Evolutionary conservation across 2,113 vertebrate genomes (phyloP).

Genomic region (Etheostoma spectabile): DNA sequence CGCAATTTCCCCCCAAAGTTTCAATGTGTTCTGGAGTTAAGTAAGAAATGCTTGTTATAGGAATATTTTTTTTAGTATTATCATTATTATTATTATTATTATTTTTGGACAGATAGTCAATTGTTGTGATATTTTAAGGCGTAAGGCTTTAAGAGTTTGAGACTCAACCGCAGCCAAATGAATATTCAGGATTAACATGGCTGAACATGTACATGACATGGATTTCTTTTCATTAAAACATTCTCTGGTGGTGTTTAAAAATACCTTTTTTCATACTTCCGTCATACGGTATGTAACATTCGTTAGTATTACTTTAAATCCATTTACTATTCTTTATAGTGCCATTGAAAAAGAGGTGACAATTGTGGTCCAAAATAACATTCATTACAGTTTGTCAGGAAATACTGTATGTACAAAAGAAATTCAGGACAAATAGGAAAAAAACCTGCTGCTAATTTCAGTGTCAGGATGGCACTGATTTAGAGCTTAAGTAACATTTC

Average conservation of each 20-base stretch:
- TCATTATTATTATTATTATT: no score
- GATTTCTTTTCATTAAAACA: conserved; percentile 34
- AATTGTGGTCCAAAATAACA: conserved; percentile 19
- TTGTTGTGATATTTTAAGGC: background rate
- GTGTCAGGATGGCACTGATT: background rate
- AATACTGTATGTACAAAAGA: conserved; percentile 17
- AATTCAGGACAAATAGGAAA: conserved; percentile 4
- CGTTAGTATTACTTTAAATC: conserved; percentile 22
- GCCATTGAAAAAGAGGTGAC: conserved; percentile 13
- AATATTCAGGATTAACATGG: background rate
- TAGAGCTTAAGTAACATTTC: conserved; percentile 23
- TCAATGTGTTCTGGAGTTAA: background rate
- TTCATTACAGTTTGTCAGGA: conserved; percentile 28
- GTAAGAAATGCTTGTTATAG: no score
- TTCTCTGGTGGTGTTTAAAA: conserved; percentile 45
- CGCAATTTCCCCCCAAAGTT: no score
- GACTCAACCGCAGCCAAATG: background rate
- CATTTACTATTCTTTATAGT: conserved; percentile 7
- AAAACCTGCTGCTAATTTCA: conserved; percentile 17
- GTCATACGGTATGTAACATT: conserved; percentile 22
- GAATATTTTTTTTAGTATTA: no score
- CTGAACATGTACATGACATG: conserved; percentile 17
- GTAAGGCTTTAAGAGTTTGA: background rate
- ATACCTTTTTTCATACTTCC: conserved; percentile 9
- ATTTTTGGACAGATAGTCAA: background rate